Percentiles rank a stretch among this genome's conserved stretches.
Evolutionary conservation across 1,140 invertebrate species (phyloP).

Genomic region (Drosophila biarmipes): DNA sequence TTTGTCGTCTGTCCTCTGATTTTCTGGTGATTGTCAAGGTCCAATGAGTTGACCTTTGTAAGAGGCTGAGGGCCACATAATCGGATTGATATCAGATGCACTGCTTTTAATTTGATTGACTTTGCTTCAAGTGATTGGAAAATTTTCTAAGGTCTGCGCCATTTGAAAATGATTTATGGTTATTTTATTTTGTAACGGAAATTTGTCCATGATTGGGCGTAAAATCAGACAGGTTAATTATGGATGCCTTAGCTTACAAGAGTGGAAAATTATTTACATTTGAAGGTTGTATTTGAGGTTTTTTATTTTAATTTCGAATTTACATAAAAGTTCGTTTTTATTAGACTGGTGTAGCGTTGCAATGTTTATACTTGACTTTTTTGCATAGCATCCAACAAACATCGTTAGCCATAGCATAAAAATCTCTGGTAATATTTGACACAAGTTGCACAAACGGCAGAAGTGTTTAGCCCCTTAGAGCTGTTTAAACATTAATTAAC

Average conservation of each 20-base stretch:
- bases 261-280: slow-evolving; percentile 5
- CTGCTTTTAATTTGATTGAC: slow-evolving; percentile 40
- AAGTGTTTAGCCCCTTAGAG: slow-evolving; percentile 43
- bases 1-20: slow-evolving; percentile 22
- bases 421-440: slow-evolving; percentile 6
- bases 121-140: slow-evolving; percentile 3
- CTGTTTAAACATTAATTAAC: slow-evolving; percentile 44
- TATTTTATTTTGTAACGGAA: slow-evolving; percentile 1
- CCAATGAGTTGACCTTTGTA: slow-evolving; percentile 65
- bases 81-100: slow-evolving; percentile 28
- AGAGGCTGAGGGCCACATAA: slow-evolving; percentile 39
- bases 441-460: slow-evolving; percentile 23
- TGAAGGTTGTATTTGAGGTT: neutral
- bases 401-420: neutral
- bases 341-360: too few species aligned
- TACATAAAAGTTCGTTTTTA: neutral
- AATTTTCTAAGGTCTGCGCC: slow-evolving; percentile 32
- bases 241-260: neutral
- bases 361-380: too few species aligned
- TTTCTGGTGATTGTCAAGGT: slow-evolving; percentile 61
- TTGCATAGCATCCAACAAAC: neutral
- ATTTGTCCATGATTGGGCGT: neutral
- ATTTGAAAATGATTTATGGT: slow-evolving; percentile 20
- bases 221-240: slow-evolving; percentile 5
- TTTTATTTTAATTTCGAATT: neutral